phyloP scores from a whole-genome alignment of 2,113 vertebrate genomes.

The Forbesichthys papilliferus region DNA sequence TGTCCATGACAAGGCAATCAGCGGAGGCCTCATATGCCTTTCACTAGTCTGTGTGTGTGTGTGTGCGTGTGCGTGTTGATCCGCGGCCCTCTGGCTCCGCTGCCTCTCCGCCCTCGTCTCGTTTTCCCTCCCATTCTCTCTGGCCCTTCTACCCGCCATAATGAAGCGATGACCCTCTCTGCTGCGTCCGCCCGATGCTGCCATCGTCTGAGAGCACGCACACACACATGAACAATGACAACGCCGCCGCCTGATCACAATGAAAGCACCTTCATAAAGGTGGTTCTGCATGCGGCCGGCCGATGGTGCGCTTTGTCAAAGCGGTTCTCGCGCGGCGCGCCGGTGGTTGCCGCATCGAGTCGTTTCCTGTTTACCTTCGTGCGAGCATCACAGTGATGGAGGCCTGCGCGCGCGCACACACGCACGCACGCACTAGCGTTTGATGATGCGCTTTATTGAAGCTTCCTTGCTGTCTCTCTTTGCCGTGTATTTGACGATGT shows the following conservation, averaged over 20 bases:
- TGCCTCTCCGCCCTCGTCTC: constrained; percentile 3
- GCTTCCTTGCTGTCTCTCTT: constrained; percentile 1
- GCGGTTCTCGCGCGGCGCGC: neutral
- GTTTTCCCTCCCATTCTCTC: constrained; percentile 10
- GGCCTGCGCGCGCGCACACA: neutral
- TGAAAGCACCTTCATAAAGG: too few relatives aligned
- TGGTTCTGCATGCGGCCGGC: constrained; percentile 3
- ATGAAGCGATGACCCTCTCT: neutral
- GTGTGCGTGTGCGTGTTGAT: too few relatives aligned
- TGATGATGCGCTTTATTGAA: neutral
- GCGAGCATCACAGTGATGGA: neutral
- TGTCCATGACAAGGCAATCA: too few relatives aligned
- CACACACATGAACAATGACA: constrained; percentile 1
- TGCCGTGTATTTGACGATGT: constrained; percentile 24
- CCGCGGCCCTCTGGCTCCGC: neutral
- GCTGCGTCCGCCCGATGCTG: neutral
- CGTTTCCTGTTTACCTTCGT: constrained; percentile 24
- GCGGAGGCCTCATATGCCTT: too few relatives aligned
- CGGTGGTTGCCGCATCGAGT: constrained; percentile 14
- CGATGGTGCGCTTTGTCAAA: constrained; percentile 26
- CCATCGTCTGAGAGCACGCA: neutral
- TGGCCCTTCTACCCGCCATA: neutral
- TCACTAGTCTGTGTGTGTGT: too few relatives aligned
- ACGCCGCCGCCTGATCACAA: too few relatives aligned
- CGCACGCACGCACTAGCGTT: neutral